Evolutionary conservation across 2,888 invertebrate species (phyloP).

Genomic region (Crocallis elinguaria): DNA sequence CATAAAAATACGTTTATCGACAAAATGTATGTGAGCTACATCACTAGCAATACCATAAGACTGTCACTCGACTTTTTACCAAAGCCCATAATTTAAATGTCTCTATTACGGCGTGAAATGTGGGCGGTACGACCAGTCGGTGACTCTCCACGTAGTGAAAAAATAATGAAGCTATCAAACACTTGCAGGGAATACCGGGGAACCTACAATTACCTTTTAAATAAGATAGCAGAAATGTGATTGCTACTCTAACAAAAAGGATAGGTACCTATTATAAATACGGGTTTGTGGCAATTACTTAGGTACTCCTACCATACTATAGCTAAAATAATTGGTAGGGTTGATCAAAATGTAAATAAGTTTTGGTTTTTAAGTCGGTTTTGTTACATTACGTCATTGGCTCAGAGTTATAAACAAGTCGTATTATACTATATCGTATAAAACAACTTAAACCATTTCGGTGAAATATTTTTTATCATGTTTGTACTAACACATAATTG

Average conservation of each 20-base stretch:
- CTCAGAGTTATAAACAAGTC: too few species aligned
- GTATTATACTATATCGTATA: too few species aligned
- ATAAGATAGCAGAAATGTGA: slow-evolving; percentile 44
- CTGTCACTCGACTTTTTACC: slow-evolving; percentile 37
- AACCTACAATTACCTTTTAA: slow-evolving; percentile 53
- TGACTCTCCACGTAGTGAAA: slow-evolving; percentile 53
- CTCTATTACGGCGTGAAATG: slow-evolving; percentile 67
- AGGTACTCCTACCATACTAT: too few species aligned
- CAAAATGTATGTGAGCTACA: slow-evolving; percentile 32
- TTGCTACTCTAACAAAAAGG: slow-evolving; percentile 10
- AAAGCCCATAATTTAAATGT: slow-evolving; percentile 69
- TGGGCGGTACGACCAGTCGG: slow-evolving; percentile 57
- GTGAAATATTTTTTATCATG: too few species aligned
- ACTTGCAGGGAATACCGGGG: slow-evolving; percentile 20
- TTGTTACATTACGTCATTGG: too few species aligned
- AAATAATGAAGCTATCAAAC: slow-evolving; percentile 66
- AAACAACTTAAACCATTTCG: too few species aligned
- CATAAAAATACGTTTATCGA: slow-evolving; percentile 10
- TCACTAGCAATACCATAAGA: slow-evolving; percentile 41
- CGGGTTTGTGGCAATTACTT: too few species aligned
- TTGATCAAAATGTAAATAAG: too few species aligned
- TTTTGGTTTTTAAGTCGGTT: too few species aligned
- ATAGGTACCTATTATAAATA: too few species aligned
- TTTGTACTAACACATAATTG: too few species aligned
- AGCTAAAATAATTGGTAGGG: too few species aligned